Percentiles rank a stretch among this genome's conserved stretches.
phyloP scores from a whole-genome alignment of 2,888 invertebrate species.

The Chrysina gloriosa region DNA sequence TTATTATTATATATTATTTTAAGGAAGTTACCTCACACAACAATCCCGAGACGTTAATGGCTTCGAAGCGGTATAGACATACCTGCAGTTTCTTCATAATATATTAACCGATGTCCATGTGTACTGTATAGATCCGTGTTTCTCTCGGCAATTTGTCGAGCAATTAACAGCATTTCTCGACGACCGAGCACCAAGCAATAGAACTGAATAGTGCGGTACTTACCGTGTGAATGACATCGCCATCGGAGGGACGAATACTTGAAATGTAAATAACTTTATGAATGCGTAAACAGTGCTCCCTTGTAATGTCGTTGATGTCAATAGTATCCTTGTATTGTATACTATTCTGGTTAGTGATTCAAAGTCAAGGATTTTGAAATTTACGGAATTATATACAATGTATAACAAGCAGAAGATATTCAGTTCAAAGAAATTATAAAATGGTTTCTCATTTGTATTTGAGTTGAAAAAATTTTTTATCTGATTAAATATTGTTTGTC shows the following conservation, averaged over 20 bases:
- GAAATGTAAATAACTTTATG: slow-evolving; percentile 13
- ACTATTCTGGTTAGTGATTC: neutral
- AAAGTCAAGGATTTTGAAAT: slow-evolving; percentile 5
- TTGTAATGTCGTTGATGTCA: neutral
- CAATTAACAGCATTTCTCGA: slow-evolving; percentile 29
- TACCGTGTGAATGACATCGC: slow-evolving; percentile 20
- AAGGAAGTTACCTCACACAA: neutral
- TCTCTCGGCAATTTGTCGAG: slow-evolving; percentile 10
- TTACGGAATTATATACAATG: too few relatives aligned
- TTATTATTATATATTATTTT: neutral
- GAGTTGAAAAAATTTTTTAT: too few relatives aligned
- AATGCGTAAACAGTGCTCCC: neutral
- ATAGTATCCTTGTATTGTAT: neutral
- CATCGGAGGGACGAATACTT: neutral
- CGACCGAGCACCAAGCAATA: slow-evolving; percentile 13
- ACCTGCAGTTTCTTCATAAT: neutral
- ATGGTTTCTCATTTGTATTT: too few relatives aligned
- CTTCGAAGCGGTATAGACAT: neutral
- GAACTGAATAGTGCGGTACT: slow-evolving; percentile 20
- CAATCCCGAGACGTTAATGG: neutral
- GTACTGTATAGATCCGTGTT: neutral
- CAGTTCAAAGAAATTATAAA: too few relatives aligned
- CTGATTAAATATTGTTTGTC: too few relatives aligned
- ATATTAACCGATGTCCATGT: neutral
- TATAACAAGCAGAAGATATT: too few relatives aligned